These are phyloP conservation scores for Erpobdella octoculata DNA, from an alignment of 2,888 invertebrate genomes.

Conservation along the genomic window DNA sequence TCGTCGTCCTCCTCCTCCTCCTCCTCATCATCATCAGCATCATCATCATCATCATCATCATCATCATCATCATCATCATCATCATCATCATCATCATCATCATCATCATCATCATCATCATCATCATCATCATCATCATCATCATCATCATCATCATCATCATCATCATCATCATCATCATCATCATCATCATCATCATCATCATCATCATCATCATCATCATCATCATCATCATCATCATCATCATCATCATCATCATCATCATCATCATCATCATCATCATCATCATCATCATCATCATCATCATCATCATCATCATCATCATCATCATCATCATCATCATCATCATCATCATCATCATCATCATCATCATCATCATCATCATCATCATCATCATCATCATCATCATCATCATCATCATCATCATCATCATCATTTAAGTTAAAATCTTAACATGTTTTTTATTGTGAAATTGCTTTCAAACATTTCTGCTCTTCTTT, in stretches of 20 bases:
- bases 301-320: slow-evolving; percentile 22
- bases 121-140: background rate
- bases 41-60: too few relatives aligned
- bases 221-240: background rate
- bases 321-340: slow-evolving; percentile 19
- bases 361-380: slow-evolving; percentile 20
- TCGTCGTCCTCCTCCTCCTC: slow-evolving; percentile 22
- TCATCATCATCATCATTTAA: background rate
- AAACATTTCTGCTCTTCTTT: too few relatives aligned
- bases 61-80: background rate
- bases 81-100: background rate
- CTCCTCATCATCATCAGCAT: too few relatives aligned
- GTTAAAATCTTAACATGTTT: too few relatives aligned
- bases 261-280: too few relatives aligned
- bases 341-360: slow-evolving; percentile 24
- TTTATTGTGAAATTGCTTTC: too few relatives aligned
- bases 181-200: background rate
- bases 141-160: background rate
- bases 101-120: background rate
- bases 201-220: background rate
- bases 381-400: slow-evolving; percentile 18
- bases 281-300: background rate
- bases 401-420: slow-evolving; percentile 8
- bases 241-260: too few relatives aligned
- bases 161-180: background rate